These are phyloP conservation scores for Chiridota heheva DNA, from an alignment of 35 echinoderm and acorn worm genomes.

Conservation along the genomic window DNA sequence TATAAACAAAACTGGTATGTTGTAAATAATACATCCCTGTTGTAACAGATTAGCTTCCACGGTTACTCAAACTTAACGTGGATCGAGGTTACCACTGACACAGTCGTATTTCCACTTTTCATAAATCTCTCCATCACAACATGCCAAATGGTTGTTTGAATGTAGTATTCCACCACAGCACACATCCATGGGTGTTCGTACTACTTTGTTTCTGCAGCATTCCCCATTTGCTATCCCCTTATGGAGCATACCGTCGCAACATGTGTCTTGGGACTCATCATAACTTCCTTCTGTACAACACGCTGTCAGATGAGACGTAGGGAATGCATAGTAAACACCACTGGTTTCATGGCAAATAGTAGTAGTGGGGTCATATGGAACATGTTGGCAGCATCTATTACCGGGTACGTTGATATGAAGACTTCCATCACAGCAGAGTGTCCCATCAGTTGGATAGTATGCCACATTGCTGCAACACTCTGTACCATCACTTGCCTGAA, in stretches of 20 bases:
- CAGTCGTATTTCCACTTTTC: too few species aligned
- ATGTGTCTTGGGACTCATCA: conserved; percentile 40
- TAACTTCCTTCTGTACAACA: conserved; percentile 18
- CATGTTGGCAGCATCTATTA: conserved; percentile 29
- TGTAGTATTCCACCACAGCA: conserved; percentile 41
- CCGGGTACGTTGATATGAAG: conserved; percentile 8
- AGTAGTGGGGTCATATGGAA: neutral
- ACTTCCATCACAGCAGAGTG: conserved; percentile 19
- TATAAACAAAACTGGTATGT: too few species aligned
- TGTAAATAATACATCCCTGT: too few species aligned
- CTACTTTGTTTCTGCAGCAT: conserved; percentile 29
- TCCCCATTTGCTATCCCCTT: conserved; percentile 28
- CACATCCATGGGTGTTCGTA: conserved; percentile 14
- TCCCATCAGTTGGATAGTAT: conserved; percentile 10
- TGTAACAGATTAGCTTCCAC: too few species aligned
- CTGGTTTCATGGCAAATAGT: neutral
- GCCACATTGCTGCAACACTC: conserved; percentile 47
- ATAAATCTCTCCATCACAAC: too few species aligned
- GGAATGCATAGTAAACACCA: neutral
- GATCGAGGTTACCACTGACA: too few species aligned
- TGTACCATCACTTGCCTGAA: neutral
- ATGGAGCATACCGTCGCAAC: conserved; percentile 57
- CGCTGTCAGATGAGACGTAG: neutral
- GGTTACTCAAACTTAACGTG: too few species aligned
- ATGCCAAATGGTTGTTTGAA: too few species aligned